Evolutionary conservation across 2,888 invertebrate species (phyloP), one percentile per base, ranked within the genome.

Genomic region (Pycnomerus fuliginosus): DNA sequence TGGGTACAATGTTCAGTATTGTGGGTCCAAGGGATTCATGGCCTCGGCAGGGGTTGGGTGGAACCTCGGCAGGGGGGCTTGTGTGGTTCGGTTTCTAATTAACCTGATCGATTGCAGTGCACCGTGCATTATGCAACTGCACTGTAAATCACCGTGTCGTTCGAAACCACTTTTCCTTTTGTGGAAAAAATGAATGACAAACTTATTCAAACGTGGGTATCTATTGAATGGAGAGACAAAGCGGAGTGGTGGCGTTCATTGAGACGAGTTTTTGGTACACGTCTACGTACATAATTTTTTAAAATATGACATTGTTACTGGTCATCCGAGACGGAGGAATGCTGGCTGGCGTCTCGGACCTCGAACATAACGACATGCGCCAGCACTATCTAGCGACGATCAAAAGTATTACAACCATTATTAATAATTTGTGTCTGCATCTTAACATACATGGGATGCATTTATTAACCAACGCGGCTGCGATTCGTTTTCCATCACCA

Each of bases 31-130:
- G 56, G 60, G 55, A 61, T 50, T 55, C 55, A 55, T 51, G 49
- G 53, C 48, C 48, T 47, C 60, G 50, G 50, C 62, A 53, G 62
- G 64, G 61, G 62, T 50, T 61, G 61, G 64, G 62, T 58, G 62
- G 59, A 58, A 56, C 60, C 60, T 14, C 60, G 36, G 51, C 57
- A 51, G 62, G 65, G 62, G 63, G 59, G 56, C 60, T 48, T 58
- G 54, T 58, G 54, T 58, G 61, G 59, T 68, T 67, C 64, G 58
- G 62, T 67, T 69, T 69, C 67, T 67, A 69, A 69, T 69, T 68
- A 69, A 67, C 60, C 67, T 67, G 68, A 69, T 68, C 65, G 67
- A 68, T 68, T 63, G 65, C 66, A 58, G 54, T 52, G 52, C 44
- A 53, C 46, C 36, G 41, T 34, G 52, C 52, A 54, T 54, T 56